Evolutionary conservation across 2,797 vertebrate species (phyloP).

Genomic region (Megalops cyprinoides): DNA sequence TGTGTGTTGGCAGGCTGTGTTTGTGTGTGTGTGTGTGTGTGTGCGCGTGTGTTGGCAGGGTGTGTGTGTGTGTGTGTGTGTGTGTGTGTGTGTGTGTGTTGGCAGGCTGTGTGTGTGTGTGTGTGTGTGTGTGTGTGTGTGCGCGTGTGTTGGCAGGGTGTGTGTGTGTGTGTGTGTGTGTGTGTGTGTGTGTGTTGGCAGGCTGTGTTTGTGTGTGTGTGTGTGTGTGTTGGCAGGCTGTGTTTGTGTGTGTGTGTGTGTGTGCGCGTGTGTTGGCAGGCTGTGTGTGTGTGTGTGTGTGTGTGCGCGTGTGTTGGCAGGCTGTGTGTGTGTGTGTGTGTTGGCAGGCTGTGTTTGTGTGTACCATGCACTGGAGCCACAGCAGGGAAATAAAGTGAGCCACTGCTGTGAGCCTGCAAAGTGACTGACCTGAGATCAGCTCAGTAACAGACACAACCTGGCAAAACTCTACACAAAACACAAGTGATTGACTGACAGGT

Average conservation of each 20-base stretch:
- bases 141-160: constrained; percentile 4
- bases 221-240: not conserved
- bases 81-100: not conserved
- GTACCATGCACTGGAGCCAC: too few species aligned
- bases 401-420: too few species aligned
- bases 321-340: not conserved
- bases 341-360: not conserved
- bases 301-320: too few species aligned
- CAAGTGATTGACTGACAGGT: constrained; percentile 5
- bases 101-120: not conserved
- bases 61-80: not conserved
- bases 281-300: not conserved
- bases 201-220: not conserved
- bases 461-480: not conserved
- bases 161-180: not conserved
- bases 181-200: not conserved
- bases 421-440: not conserved
- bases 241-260: not conserved
- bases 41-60: not conserved
- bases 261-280: not conserved
- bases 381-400: too few species aligned
- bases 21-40: not conserved
- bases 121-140: not conserved
- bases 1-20: too few species aligned
- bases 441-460: not conserved